Percentiles rank a stretch among this genome's conserved stretches.
These are phyloP conservation scores for Hemiprocne comata DNA, from an alignment of 2,113 vertebrate species.

Conservation along the genomic window DNA sequence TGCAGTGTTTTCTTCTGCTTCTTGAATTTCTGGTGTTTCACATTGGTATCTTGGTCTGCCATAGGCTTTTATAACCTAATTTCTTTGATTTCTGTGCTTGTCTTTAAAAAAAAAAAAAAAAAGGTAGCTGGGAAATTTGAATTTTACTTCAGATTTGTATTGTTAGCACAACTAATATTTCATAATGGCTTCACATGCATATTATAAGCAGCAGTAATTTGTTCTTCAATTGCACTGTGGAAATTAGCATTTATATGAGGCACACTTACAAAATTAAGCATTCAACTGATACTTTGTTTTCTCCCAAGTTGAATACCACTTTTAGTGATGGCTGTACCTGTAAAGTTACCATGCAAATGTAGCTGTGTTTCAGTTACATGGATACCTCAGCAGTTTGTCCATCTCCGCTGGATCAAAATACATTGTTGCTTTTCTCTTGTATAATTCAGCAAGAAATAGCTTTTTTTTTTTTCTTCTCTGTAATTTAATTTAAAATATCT, in stretches of 20 bases:
- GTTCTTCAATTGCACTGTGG: neutral
- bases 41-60: neutral
- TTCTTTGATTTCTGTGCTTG: neutral
- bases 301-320: neutral
- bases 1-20: neutral
- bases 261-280: neutral
- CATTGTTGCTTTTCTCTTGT: neutral
- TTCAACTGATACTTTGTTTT: neutral
- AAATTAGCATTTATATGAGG: neutral
- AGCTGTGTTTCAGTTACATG: neutral
- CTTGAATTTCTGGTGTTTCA: neutral
- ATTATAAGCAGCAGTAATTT: neutral
- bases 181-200: neutral
- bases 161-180: neutral
- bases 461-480: no score
- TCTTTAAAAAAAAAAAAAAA: neutral
- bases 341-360: neutral
- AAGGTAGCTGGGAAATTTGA: neutral
- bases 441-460: neutral
- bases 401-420: neutral
- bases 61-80: neutral
- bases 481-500: neutral
- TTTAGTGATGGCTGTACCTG: neutral
- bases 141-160: neutral
- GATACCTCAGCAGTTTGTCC: neutral